phyloP scores from a whole-genome alignment of 2,113 vertebrate species.

The Euleptes europaea region DNA sequence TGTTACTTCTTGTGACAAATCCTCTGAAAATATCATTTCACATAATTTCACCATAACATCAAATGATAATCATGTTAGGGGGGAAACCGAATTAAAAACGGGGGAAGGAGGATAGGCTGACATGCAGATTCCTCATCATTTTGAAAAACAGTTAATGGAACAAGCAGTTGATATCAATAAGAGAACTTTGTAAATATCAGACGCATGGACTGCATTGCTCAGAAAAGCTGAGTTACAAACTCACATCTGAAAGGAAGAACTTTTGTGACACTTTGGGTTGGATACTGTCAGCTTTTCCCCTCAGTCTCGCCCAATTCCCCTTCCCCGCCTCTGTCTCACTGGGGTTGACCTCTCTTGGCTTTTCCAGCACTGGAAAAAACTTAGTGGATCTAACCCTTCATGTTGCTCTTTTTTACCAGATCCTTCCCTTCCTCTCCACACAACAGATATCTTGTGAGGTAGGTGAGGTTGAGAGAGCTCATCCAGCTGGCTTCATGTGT shows the following conservation, averaged over 20 bases:
- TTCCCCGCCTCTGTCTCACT: too few relatives aligned
- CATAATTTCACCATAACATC: neutral
- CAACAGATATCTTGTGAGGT: too few relatives aligned
- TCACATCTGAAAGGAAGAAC: neutral
- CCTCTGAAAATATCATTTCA: slow-evolving; percentile 5
- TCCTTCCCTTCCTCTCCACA: too few relatives aligned
- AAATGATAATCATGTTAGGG: neutral
- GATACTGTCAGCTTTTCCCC: too few relatives aligned
- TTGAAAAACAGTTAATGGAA: neutral
- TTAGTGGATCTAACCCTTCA: neutral
- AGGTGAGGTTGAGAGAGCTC: too few relatives aligned
- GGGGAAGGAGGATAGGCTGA: too few relatives aligned
- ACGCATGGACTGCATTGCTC: neutral
- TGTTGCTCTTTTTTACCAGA: neutral
- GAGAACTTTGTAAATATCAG: neutral
- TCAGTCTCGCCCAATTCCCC: too few relatives aligned
- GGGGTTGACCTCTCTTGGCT: too few relatives aligned
- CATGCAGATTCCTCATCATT: neutral
- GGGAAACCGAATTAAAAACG: too few relatives aligned
- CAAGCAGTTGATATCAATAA: neutral
- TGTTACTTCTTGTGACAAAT: neutral
- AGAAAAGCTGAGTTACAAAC: neutral
- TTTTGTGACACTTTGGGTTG: neutral
- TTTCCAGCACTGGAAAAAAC: too few relatives aligned
- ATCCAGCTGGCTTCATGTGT: too few relatives aligned